Evolutionary conservation across 2,888 invertebrate species (phyloP).

Genomic region (Tholera decimalis): DNA sequence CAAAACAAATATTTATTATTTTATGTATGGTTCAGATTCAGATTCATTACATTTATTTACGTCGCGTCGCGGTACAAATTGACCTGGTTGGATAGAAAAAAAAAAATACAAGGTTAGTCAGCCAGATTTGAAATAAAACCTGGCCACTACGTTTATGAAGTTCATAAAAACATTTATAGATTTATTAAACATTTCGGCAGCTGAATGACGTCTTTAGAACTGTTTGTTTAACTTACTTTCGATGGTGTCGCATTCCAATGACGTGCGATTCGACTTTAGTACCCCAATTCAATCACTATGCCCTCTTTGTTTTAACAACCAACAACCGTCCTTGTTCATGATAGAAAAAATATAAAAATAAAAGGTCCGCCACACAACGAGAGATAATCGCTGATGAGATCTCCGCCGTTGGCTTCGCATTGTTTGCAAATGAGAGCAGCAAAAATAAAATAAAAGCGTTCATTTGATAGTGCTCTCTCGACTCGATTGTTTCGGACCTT

Average conservation of each 20-base stretch:
- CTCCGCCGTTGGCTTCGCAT: slow-evolving; percentile 79
- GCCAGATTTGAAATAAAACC: neutral
- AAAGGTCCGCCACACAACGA: slow-evolving; percentile 68
- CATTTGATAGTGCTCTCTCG: slow-evolving; percentile 75
- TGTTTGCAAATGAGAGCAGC: slow-evolving; percentile 87
- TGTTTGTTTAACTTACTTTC: slow-evolving; percentile 9
- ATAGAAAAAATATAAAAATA: slow-evolving; percentile 66
- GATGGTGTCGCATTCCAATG: slow-evolving; percentile 8
- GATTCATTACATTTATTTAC: too few relatives aligned
- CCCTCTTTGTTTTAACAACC: slow-evolving; percentile 75
- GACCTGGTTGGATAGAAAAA: too few relatives aligned
- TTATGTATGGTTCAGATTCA: too few relatives aligned
- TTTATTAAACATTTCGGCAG: slow-evolving; percentile 6
- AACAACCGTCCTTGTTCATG: slow-evolving; percentile 69
- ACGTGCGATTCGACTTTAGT: slow-evolving; percentile 58
- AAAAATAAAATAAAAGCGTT: slow-evolving; percentile 79
- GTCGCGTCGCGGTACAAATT: too few relatives aligned
- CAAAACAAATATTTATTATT: too few relatives aligned
- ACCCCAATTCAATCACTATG: slow-evolving; percentile 79
- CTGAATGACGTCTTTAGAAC: neutral
- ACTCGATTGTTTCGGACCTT: slow-evolving; percentile 73
- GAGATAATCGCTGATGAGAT: slow-evolving; percentile 86
- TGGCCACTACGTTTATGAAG: neutral
- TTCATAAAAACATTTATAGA: slow-evolving; percentile 1
- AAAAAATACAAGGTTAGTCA: neutral